Evolutionary conservation across 2,113 vertebrate species (phyloP), one percentile per base, ranked within the genome.

Genomic region (Colistium nudipinnis): DNA sequence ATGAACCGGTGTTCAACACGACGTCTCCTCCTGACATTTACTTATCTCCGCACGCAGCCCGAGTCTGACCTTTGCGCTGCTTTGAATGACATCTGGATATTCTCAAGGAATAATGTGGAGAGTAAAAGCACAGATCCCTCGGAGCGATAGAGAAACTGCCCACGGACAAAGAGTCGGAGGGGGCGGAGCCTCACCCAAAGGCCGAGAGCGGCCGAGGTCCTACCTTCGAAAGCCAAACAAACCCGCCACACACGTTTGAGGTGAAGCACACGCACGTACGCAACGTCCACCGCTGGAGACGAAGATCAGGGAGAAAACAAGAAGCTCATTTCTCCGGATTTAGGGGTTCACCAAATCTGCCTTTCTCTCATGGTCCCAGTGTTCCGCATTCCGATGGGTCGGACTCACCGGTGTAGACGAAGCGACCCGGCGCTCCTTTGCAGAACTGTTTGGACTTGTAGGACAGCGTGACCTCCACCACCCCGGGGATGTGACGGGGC

Each of bases 1-100:
- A 90, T 80, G 88, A 89, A 88, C 71, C 43, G 63, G 76, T 91
- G 89, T 92, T 86, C 62, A 88, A 91, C 81, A 80, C 80, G 72
- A 59, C 62, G 49, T 59, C 27, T 59, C 76, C 70, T 83, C 86
- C 81, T 92, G 92, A 92, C 92, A 92, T 93, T 93, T 92, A 80
- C 88, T 93, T 92, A 93, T 92, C 92, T 16, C 62, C 4, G 78
- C 65, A 86, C 91, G 89, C 91, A 84, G 90, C 78, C 75, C 71
- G 51, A 35, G 75, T 81, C 90, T 93, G 91, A 93, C 93, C 93
- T 93, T 93, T 91, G 74, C 65, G 82, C 86, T 75, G 74, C 88
- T 87, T 92, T 92, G 89, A 91, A 91, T 91, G 92, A 88, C 84
- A 87, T 88, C 86, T 86, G 89, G 84, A 91, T 91, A 88, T 92